phyloP scores from a whole-genome alignment of 2,888 invertebrate genomes.

The Drosophila hamatofila region DNA sequence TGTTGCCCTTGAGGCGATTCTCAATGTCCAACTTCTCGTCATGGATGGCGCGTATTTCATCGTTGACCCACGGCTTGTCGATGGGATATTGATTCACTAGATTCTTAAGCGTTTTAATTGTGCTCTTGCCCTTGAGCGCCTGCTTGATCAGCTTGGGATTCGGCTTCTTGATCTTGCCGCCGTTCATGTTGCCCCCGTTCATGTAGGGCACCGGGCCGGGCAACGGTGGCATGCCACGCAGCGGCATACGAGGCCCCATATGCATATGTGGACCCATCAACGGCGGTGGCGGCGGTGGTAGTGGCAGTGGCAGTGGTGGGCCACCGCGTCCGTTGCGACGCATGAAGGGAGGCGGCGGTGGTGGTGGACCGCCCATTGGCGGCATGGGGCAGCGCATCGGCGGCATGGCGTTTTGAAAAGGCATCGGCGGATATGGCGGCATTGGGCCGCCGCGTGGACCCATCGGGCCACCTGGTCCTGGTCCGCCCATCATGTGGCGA shows the following conservation, averaged over 20 bases:
- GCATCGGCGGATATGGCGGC: constrained; percentile 70
- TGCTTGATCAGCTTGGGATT: constrained; percentile 76
- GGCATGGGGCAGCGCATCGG: constrained; percentile 73
- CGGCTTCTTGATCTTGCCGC: constrained; percentile 80
- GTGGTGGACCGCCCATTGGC: constrained; percentile 68
- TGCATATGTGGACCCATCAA: constrained; percentile 63
- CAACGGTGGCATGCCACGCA: constrained; percentile 69
- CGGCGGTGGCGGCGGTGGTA: constrained; percentile 60
- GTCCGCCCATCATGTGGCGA: constrained; percentile 59
- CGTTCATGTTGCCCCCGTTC: constrained; percentile 47
- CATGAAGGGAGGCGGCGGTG: constrained; percentile 73
- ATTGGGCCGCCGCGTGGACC: constrained; percentile 59
- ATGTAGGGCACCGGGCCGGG: constrained; percentile 43
- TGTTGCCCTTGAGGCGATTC: constrained; percentile 85
- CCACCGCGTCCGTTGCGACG: constrained; percentile 73
- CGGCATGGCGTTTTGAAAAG: constrained; percentile 75
- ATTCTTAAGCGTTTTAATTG: constrained; percentile 83
- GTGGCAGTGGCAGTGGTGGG: constrained; percentile 43
- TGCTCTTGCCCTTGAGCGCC: constrained; percentile 77
- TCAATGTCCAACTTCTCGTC: constrained; percentile 87
- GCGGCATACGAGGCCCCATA: constrained; percentile 65
- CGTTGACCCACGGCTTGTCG: constrained; percentile 87
- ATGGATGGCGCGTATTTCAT: constrained; percentile 86
- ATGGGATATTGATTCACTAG: constrained; percentile 85
- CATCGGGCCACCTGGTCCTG: constrained; percentile 39